These are phyloP conservation scores for Eurytoma californica DNA, from an alignment of 2,888 invertebrate species.

Conservation along the genomic window DNA sequence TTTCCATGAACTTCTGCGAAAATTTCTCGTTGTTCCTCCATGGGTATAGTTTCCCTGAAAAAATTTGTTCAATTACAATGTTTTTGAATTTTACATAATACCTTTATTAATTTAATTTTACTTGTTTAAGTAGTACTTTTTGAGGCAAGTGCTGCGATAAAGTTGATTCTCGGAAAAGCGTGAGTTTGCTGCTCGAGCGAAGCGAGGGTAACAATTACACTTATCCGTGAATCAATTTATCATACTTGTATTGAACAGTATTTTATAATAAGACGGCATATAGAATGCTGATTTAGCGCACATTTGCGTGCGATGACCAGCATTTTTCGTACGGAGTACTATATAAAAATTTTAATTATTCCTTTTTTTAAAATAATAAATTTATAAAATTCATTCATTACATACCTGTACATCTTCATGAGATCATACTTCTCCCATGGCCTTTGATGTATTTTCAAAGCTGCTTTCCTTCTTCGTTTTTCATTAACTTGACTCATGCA, in stretches of 20 bases:
- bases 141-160: not conserved
- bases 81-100: not conserved
- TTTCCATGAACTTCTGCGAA: conserved; percentile 89
- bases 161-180: not conserved
- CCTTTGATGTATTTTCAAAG: conserved; percentile 76
- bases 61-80: not conserved
- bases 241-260: no score
- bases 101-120: not conserved
- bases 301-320: no score
- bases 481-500: conserved; percentile 78
- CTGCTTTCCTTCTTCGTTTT: conserved; percentile 76
- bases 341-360: not conserved
- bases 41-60: conserved; percentile 86
- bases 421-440: conserved; percentile 95
- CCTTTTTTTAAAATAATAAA: not conserved
- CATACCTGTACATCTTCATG: conserved; percentile 92
- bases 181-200: no score
- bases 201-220: no score
- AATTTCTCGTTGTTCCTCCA: conserved; percentile 91
- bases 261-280: no score
- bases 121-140: not conserved
- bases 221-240: no score
- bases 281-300: no score
- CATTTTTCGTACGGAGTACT: no score
- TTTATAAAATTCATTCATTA: conserved; percentile 8